A percentile compares a stretch with the other conserved stretches of the same genome.
Conservation (phyloP, 1,140 invertebrate species). For the Dendroctonus valens region DNA sequence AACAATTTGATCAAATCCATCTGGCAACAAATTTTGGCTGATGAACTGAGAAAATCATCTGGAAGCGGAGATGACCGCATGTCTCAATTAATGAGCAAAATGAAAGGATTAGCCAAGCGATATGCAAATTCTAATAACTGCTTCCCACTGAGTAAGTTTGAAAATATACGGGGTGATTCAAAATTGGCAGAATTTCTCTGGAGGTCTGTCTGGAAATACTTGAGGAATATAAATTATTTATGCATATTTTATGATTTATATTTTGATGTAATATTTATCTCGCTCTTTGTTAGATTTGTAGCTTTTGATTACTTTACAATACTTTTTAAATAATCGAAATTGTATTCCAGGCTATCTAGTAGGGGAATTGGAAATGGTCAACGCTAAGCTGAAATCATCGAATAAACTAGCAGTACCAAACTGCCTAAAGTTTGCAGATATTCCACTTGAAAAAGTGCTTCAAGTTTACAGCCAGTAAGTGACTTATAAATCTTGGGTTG, state of each 20-base stretch:
- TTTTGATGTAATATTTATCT: slow-evolving; percentile 8
- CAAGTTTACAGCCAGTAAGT: slow-evolving; percentile 71
- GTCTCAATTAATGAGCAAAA: slow-evolving; percentile 67
- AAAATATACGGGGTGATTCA: no score
- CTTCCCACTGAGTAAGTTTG: slow-evolving; percentile 66
- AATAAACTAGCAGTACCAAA: slow-evolving; percentile 68
- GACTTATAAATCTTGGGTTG: neutral
- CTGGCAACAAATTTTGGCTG: slow-evolving; percentile 73
- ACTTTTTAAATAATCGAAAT: neutral
- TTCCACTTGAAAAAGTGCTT: slow-evolving; percentile 68
- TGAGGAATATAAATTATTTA: no score
- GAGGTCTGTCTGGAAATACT: no score
- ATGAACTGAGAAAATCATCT: slow-evolving; percentile 54
- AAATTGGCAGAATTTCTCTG: no score
- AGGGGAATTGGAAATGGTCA: slow-evolving; percentile 71
- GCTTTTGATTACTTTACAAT: no score
- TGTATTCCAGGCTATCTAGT: slow-evolving; percentile 66
- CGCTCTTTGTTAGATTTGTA: neutral
- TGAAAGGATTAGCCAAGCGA: slow-evolving; percentile 69
- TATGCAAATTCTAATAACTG: slow-evolving; percentile 72
- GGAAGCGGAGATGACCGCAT: slow-evolving; percentile 63
- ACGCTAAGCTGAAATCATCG: slow-evolving; percentile 63
- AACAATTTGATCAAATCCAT: slow-evolving; percentile 74
- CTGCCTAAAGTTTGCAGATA: slow-evolving; percentile 65
- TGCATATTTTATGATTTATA: neutral